Evolutionary conservation across 1,140 invertebrate species (phyloP).

Genomic region (Apis florea): DNA sequence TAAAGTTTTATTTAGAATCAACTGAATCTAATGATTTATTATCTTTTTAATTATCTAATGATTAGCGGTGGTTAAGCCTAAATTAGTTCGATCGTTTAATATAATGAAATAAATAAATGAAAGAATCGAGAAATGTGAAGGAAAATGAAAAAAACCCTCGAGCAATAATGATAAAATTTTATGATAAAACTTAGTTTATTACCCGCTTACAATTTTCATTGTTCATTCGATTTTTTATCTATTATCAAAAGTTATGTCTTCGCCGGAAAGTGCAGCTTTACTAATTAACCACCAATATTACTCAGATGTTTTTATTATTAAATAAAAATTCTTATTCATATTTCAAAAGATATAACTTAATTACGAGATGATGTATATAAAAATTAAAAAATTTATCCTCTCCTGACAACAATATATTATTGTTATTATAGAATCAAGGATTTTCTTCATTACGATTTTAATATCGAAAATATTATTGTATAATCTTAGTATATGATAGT

Average conservation of each 20-base stretch:
- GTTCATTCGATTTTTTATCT: background rate
- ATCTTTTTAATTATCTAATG: background rate
- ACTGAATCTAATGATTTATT: too few species aligned
- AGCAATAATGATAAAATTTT: slow-evolving; percentile 53
- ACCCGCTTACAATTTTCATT: slow-evolving; percentile 26
- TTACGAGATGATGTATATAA: background rate
- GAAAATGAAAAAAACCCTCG: slow-evolving; percentile 39
- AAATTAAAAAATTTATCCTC: background rate
- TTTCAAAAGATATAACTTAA: background rate
- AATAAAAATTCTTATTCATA: slow-evolving; percentile 8
- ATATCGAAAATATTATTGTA: too few species aligned
- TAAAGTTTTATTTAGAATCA: background rate
- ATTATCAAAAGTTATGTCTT: slow-evolving; percentile 2
- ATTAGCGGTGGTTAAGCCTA: background rate
- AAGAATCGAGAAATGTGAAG: background rate
- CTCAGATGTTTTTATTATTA: background rate
- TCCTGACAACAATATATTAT: too few species aligned
- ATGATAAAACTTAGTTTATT: slow-evolving; percentile 69
- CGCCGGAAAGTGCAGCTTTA: background rate
- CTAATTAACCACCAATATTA: background rate
- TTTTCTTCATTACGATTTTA: too few species aligned
- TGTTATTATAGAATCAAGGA: too few species aligned
- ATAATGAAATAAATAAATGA: background rate
- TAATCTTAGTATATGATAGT: too few species aligned
- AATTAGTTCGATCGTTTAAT: background rate